phyloP scores from a whole-genome alignment of 2,113 vertebrate genomes.

The Ascaphus truei region DNA sequence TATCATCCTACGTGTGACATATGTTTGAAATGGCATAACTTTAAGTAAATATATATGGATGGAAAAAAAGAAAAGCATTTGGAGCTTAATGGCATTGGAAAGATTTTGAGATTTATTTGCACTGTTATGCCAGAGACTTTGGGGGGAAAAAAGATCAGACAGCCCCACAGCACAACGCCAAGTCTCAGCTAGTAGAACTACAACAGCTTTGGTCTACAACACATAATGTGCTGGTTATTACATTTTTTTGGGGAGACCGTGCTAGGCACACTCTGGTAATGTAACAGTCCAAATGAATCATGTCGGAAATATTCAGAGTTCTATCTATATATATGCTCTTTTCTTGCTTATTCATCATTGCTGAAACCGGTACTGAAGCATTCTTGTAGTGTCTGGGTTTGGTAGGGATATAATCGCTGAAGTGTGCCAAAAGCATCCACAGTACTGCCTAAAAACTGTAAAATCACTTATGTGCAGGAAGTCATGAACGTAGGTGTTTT shows the following conservation, averaged over 20 bases:
- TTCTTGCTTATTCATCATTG: not conserved
- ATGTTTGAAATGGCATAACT: not conserved
- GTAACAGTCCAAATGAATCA: not conserved
- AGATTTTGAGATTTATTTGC: constrained; percentile 3
- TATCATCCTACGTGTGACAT: not conserved
- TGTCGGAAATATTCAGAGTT: not conserved
- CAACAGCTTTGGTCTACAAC: not conserved
- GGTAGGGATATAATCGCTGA: too few relatives aligned
- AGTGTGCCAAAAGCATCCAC: not conserved
- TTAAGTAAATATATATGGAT: not conserved
- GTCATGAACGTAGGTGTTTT: too few relatives aligned
- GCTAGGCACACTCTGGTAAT: not conserved
- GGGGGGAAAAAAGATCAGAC: not conserved
- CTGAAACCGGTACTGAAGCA: not conserved
- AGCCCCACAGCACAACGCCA: not conserved
- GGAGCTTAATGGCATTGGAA: too few relatives aligned
- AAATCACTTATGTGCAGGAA: too few relatives aligned
- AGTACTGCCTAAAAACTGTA: not conserved
- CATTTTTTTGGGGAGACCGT: not conserved
- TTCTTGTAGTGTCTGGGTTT: not conserved
- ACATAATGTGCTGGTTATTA: not conserved
- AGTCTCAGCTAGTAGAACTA: not conserved
- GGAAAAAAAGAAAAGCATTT: not conserved
- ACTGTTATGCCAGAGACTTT: not conserved
- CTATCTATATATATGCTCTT: not conserved